Evolutionary conservation across 2,888 invertebrate species (phyloP).

Genomic region (Heterodera filipjevi): DNA sequence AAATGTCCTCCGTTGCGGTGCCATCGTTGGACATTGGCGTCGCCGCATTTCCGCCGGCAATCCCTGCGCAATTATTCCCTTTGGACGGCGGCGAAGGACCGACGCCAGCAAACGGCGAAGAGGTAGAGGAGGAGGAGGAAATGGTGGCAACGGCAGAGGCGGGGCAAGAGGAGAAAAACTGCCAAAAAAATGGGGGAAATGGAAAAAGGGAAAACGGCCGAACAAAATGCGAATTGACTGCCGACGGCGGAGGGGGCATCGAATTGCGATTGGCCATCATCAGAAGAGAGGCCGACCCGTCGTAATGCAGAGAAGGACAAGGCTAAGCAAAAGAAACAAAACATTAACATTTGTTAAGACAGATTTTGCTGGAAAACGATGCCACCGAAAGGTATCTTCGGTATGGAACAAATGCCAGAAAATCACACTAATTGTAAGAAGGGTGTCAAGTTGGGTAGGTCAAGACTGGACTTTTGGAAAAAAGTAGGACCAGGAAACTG

Average conservation of each 20-base stretch:
- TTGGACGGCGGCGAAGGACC: background rate
- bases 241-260: background rate
- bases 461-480: too few species aligned
- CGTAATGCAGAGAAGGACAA: background rate
- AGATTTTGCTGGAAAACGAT: background rate
- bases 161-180: conserved; percentile 2
- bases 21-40: background rate
- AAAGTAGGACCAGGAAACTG: too few species aligned
- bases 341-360: too few species aligned
- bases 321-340: background rate
- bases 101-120: background rate
- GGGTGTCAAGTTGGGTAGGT: too few species aligned
- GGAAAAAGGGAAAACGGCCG: background rate
- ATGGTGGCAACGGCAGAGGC: background rate
- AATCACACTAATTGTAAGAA: too few species aligned
- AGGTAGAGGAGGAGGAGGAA: background rate
- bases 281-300: background rate
- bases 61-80: background rate
- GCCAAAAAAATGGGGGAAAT: background rate
- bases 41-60: background rate
- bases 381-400: too few species aligned
- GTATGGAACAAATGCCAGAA: too few species aligned
- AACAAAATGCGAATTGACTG: background rate
- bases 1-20: background rate
- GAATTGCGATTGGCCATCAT: background rate